phyloP scores from a whole-genome alignment of 2,113 vertebrate species.

The Calidris pugnax region DNA sequence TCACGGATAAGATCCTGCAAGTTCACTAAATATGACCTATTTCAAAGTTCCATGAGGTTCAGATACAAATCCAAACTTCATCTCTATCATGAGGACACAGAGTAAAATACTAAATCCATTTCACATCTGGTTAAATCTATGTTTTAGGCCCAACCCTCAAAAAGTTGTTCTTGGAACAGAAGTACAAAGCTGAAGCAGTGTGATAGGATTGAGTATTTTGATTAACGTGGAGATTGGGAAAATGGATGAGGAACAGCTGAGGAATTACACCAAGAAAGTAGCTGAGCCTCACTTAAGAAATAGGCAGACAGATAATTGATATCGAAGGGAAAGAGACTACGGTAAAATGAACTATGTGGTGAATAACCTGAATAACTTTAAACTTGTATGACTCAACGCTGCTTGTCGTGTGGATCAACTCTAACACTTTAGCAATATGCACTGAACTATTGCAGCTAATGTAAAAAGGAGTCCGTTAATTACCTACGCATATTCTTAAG shows the following conservation, averaged over 20 bases:
- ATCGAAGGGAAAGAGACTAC: neutral
- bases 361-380: neutral
- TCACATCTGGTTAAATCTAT: neutral
- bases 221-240: neutral
- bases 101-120: neutral
- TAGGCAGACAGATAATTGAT: neutral
- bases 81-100: fast-evolving
- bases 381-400: neutral
- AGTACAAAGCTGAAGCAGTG: neutral
- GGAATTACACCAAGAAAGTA: neutral
- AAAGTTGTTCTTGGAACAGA: neutral
- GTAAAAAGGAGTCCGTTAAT: neutral
- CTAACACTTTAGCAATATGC: neutral
- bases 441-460: neutral
- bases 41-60: neutral
- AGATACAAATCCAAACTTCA: neutral
- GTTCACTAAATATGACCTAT: neutral
- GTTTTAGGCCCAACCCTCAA: neutral
- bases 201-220: neutral
- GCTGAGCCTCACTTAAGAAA: neutral
- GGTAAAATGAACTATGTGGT: neutral
- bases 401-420: neutral
- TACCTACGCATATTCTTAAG: neutral
- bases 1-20: neutral
- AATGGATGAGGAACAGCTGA: neutral